Evolutionary conservation across 2,888 invertebrate species (phyloP), one percentile per base, ranked within the genome.

Genomic region (Thelaira solivaga): DNA sequence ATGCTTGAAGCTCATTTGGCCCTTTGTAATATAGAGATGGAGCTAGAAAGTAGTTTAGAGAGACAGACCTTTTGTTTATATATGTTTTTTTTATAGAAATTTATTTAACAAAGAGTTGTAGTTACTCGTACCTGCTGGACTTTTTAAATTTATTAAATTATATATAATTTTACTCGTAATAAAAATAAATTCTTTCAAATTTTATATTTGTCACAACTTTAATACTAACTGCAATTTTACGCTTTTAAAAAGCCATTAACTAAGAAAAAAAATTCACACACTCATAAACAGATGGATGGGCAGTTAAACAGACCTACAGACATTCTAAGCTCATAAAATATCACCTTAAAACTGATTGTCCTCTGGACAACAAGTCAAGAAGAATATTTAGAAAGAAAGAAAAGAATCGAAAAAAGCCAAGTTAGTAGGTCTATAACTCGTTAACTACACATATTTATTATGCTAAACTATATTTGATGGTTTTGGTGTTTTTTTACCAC

Each of bases 371-470:
- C 62, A 53, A 71, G 39, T 36, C 20, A 53, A 53, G 7, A 24
- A 22, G 16, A 49, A n/a, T n/a, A n/a, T n/a, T n/a, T n/a, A 24
- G 0, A 47, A 26, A 6, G 7, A 51, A 18, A 34, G 20, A 29
- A 20, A 29, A 22, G 39, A 31, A 18, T 55, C 4, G 11, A 39
- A 61, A 68, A 76, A 64, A 49, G 31, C 68, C 68, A 69, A 61
- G 68, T 68, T 75, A 75, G 61, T 62, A 68, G 68, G 69, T 69
- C 69, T 31, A 64, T 64, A 62, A 69, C 69, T 69, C 69, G 76
- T 76, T 76, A 76, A 71, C 76, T 76, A 57, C 51, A 69, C 69
- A 64, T 51, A 76, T 69, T 76, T 76, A 76, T 76, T 71, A 71
- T 51, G 64, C 57, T 76, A 76, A 76, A 76, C 69, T 76, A 76